These are phyloP conservation scores for Emydura subglobosa DNA, from an alignment of 2,113 vertebrate species.

Conservation along the genomic window DNA sequence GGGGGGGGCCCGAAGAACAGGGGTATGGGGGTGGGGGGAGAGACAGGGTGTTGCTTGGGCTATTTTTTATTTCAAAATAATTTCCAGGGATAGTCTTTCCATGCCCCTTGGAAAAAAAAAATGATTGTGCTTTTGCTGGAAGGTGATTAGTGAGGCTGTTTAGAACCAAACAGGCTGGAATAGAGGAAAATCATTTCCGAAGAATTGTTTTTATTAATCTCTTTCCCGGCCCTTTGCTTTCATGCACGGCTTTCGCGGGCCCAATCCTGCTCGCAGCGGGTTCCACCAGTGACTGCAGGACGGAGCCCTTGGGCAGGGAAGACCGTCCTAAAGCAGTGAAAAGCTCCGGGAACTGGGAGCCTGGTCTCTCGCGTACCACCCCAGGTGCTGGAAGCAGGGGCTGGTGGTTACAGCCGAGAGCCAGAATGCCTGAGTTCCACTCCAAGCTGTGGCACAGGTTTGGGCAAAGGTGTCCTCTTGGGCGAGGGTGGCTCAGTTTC, in stretches of 20 bases:
- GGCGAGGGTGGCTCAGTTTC: neutral
- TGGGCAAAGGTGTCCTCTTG: rapidly evolving
- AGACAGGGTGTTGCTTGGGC: conserved; percentile 39
- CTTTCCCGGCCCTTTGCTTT: neutral
- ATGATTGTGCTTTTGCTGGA: conserved; percentile 67
- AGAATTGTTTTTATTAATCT: conserved; percentile 72
- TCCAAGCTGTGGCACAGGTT: neutral
- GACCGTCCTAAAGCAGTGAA: neutral
- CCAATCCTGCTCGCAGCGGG: neutral
- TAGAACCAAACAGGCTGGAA: conserved; percentile 66
- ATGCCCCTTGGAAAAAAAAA: conserved; percentile 60
- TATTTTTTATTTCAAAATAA: conserved; percentile 80
- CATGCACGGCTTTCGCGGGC: neutral
- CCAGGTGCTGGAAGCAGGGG: rapidly evolving
- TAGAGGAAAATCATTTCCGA: conserved; percentile 58
- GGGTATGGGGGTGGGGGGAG: neutral
- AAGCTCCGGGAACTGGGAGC: neutral
- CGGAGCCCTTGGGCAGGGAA: rapidly evolving
- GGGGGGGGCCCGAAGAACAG: conserved; percentile 53
- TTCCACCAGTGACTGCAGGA: neutral
- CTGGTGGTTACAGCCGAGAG: neutral
- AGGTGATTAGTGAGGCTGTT: conserved; percentile 68
- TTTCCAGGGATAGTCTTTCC: conserved; percentile 70
- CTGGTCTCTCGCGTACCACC: rapidly evolving
- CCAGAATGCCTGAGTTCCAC: neutral